Evolutionary conservation across 2,888 invertebrate species (phyloP), one percentile per base, ranked within the genome.

Genomic region (Clanis bilineata): DNA sequence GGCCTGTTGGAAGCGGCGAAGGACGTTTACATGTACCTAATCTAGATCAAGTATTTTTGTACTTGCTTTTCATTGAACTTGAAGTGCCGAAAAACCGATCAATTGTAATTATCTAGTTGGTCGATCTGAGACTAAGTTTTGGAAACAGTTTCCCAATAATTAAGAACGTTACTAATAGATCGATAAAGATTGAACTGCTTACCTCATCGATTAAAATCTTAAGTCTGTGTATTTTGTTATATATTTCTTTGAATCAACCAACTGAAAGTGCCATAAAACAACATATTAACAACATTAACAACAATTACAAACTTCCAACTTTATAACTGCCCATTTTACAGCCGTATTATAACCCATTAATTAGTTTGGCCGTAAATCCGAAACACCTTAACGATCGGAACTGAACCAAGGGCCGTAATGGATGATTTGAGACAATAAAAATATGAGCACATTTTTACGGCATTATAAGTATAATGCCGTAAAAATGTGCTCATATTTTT

Each of bases 381-480:
- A 62, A 64, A 62, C 51, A 44, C 44, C 61, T 59, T 60, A 60
- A 57, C 47, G 45, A 61, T 60, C 68, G 32, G 22, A 71, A 77
- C 74, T 71, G 73, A 71, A 73, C 73, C 68, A 70, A 71, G 67
- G 65, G 64, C 67, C 69, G 62, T 75, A 70, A 76, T 74, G 70
- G 72, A 72, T 75, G 74, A 81, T 83, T 79, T 78, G 77, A 77
- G 64, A 47, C 64, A 71, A 67, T 83, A 77, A 80, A 82, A 78
- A 71, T 70, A 71, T 68, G 68, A 71, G 68, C 70, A 80, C 78
- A 83, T 70, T 79, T 83, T 83, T 78, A 85, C 74, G 74, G 68
- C 70, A 61, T 66, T 72, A 68, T 76, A 76, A 72, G 72, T 79
- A 86, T 86, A 83, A 85, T 84, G 69, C 71, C 82, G 79, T 88